Base-by-base conservation (phyloP, 2,888 invertebrate species). In the Caenorhabditis uteleia region DNA sequence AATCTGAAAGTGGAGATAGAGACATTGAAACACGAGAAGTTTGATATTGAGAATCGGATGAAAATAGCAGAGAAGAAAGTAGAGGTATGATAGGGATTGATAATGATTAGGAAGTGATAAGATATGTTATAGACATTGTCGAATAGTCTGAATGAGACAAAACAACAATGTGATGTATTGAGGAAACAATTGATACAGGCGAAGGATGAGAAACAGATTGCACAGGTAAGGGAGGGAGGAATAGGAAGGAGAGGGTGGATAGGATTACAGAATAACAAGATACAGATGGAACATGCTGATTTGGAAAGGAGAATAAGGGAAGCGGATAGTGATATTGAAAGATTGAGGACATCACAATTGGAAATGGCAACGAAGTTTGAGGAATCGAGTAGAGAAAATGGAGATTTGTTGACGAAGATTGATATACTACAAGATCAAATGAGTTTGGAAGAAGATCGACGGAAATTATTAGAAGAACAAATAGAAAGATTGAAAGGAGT, bases 11-110 rank as follows among this genome's bases (percentile, higher is more conserved):
- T 75, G n/a, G 70, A 75, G 7, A 26, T 74, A 20, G 71, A 73
- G 31, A 72, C 56, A 31, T 20, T 70, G 44, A 73, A 75, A 36
- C 66, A 70, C 26, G 74, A 75, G 23, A 51, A 36, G 20, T 70
- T 71, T 38, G 77, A 77, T 39, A 38, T 68, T 21, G 73, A 74
- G 49, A 77, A 75, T 70, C 61, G 73, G 20, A 45, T 71, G 46
- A 77, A 75, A 53, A 68, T 73, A 27, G 61, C 64, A 25, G 71
- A 74, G 51, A 73, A 73, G 38, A 44, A 73, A 20, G 58, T 56
- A 4, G 77, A 77, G 43, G 74, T 72, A 29, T 29, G 56, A 1
- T n/a, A n/a, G n/a, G n/a, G n/a, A n/a, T n/a, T n/a, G n/a, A n/a
- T n/a, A n/a, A n/a, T n/a, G n/a, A n/a, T n/a, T n/a, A n/a, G n/a